These are phyloP conservation scores for Druceiella hillmani DNA, from an alignment of 2,888 invertebrate genomes.

Conservation along the genomic window DNA sequence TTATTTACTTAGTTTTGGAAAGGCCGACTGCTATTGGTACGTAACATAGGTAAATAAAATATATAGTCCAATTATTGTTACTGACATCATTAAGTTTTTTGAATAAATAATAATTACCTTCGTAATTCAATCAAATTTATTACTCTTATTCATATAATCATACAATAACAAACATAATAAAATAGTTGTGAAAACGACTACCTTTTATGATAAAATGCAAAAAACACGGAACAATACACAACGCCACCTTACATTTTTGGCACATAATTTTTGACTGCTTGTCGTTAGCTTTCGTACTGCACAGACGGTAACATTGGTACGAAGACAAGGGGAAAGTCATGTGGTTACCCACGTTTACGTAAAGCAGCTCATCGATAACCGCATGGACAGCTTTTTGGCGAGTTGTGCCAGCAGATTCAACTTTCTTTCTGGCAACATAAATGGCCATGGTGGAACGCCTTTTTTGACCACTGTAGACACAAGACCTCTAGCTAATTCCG, in stretches of 20 bases:
- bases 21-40: no score
- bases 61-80: no score
- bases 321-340: constrained; percentile 1
- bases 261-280: constrained; percentile 1
- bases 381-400: constrained; percentile 2
- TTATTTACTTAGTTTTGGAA: no score
- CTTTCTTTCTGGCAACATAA: not conserved
- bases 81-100: no score
- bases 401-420: not conserved
- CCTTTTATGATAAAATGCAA: no score
- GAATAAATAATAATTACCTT: no score
- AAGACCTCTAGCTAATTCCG: not conserved
- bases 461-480: not conserved
- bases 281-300: constrained; percentile 7
- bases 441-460: not conserved
- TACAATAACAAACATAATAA: no score
- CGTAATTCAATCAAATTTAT: no score
- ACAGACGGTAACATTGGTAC: constrained; percentile 4
- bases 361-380: constrained; percentile 4
- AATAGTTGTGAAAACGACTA: no score
- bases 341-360: constrained; percentile 5
- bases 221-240: no score
- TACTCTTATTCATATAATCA: no score
- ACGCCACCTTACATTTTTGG: not conserved
- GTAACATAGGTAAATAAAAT: no score